Conservation (phyloP, 1,140 invertebrate species). For the Drosophila orena region DNA sequence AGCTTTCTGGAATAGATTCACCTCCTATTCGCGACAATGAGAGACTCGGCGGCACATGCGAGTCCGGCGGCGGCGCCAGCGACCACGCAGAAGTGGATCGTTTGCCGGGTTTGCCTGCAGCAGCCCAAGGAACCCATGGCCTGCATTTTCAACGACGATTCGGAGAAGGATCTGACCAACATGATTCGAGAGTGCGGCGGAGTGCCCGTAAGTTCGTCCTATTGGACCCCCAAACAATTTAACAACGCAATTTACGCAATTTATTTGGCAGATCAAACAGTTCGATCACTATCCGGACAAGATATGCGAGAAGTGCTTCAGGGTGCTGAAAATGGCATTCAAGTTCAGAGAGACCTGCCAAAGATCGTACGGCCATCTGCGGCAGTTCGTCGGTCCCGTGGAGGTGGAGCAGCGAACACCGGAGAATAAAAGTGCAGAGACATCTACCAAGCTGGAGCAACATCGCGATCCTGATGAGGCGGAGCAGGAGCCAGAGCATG, state of each 20-base stretch:
- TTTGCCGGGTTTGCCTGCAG: constrained; percentile 74
- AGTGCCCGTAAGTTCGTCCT: constrained; percentile 67
- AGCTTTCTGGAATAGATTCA: not conserved
- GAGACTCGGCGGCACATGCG: constrained; percentile 33
- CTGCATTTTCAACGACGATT: constrained; percentile 76
- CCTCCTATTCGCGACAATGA: constrained; percentile 39
- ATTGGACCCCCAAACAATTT: not conserved
- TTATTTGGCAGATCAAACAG: constrained; percentile 63
- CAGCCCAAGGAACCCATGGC: constrained; percentile 78
- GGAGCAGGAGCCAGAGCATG: constrained; percentile 27
- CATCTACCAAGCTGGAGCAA: constrained; percentile 7
- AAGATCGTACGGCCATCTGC: constrained; percentile 74
- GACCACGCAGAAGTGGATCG: constrained; percentile 76
- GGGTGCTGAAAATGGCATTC: constrained; percentile 62
- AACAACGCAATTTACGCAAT: too few species aligned
- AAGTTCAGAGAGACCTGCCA: constrained; percentile 75
- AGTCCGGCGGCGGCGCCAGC: constrained; percentile 22
- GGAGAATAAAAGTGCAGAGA: constrained; percentile 2
- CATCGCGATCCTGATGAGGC: constrained; percentile 6
- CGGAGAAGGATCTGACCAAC: constrained; percentile 76
- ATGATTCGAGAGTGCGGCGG: constrained; percentile 81
- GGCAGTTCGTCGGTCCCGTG: constrained; percentile 77
- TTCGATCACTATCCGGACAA: constrained; percentile 83
- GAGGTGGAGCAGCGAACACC: constrained; percentile 55
- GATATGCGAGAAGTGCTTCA: constrained; percentile 73